Evolutionary conservation across 2,113 vertebrate species (phyloP).

Genomic region (Erinaceus europaeus): DNA sequence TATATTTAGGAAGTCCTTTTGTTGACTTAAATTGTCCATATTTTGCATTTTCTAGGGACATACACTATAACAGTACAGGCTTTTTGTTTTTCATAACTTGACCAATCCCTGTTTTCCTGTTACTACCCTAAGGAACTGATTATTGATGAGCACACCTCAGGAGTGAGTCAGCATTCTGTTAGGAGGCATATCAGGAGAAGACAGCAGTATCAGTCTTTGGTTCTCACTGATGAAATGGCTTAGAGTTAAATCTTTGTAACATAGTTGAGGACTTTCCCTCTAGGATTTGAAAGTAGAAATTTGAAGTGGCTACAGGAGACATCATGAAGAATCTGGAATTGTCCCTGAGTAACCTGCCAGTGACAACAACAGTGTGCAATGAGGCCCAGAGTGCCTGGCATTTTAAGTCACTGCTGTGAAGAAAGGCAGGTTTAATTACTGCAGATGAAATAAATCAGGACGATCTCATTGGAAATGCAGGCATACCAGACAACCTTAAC

Average conservation of each 20-base stretch:
- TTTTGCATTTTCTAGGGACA: not conserved
- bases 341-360: not conserved
- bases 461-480: conserved; percentile 76
- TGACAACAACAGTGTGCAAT: not conserved
- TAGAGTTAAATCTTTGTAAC: too few relatives aligned
- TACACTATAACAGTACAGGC: not conserved
- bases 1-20: not conserved
- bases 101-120: not conserved
- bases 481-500: conserved; percentile 53
- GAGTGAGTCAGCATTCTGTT: not conserved
- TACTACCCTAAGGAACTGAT: not conserved
- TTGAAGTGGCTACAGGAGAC: not conserved
- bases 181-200: too few relatives aligned
- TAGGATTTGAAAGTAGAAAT: not conserved
- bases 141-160: not conserved
- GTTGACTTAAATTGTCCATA: not conserved
- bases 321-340: not conserved
- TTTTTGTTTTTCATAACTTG: not conserved
- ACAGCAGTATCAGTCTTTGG: not conserved
- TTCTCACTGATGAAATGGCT: not conserved
- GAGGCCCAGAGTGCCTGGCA: conserved; percentile 42
- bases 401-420: conserved; percentile 66
- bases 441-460: conserved; percentile 84
- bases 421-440: conserved; percentile 80
- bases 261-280: not conserved